Evolutionary conservation across 2,113 vertebrate species (phyloP), one percentile per base, ranked within the genome.

Genomic region (Phylloscopus trochiloides): DNA sequence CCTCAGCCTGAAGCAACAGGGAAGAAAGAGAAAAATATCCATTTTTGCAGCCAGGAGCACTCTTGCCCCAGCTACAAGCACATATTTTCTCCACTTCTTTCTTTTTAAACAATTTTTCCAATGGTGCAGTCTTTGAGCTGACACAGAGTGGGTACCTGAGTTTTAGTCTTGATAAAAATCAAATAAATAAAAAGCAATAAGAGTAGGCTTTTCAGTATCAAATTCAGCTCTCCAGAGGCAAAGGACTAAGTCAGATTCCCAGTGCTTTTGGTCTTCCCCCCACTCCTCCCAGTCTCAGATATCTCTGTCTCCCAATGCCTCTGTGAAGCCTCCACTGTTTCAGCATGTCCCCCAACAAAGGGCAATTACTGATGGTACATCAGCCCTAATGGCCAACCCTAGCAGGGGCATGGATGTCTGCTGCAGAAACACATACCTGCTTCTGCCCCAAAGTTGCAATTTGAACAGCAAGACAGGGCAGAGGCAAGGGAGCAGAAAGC

Each of bases 331-430:
- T 59, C 72, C 12, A 6, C 17, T 36, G 26, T 59, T 86, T 88
- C 74, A 86, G 65, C 1, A 0, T 9, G 20, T 66, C 13, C 32
- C 43, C 10, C 18, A 62, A 38, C 47, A 92, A 40, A 71, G 9
- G 45, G 54, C n/a, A 72, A 25, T 70, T 84, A 52, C 1, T 58
- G 58, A 62, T 45, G 28, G 38, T 9, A 24, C 38, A 54, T 38
- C 29, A 66, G 34, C 14, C 32, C 38, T 57, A 80, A 52, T 3
- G 47, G 31, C 22, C 61, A 88, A 31, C 11, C 11, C 43, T 31
- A 59, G 21, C 0, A 0, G 47, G 38, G 26, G 13, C 18, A 62
- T 45, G 24, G 14, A 10, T 9, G 11, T 87, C 81, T 70, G 45
- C 47, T 76, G 28, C 50, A 77, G 54, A 90, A 80, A 89, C 67